Conservation (phyloP, 2,113 vertebrate species). For the Dryoscopus gambensis region DNA sequence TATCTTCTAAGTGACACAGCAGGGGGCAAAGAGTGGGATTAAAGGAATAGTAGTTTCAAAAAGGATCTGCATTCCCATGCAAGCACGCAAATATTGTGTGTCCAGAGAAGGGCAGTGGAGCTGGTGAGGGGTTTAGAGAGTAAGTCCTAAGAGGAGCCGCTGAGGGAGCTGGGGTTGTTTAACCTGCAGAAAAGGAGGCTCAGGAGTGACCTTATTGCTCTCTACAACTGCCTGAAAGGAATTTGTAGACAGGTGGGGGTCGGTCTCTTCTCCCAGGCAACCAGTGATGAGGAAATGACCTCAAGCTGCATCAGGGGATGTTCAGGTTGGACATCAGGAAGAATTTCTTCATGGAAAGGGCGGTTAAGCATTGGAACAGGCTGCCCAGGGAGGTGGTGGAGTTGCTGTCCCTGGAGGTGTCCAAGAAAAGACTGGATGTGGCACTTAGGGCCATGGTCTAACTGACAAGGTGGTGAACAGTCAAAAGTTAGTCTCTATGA, state of each 20-base stretch:
- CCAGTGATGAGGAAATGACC: neutral
- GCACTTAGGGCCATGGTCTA: neutral
- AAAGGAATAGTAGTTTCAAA: neutral
- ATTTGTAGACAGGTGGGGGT: no score
- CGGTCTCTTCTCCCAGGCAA: neutral
- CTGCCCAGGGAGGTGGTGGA: neutral
- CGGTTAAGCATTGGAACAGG: neutral
- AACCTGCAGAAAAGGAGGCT: neutral
- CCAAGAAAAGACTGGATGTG: accelerated
- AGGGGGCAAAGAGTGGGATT: neutral
- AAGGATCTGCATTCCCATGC: neutral
- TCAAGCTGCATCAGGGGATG: neutral
- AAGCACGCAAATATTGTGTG: neutral
- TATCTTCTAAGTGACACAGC: neutral
- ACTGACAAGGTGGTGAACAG: no score
- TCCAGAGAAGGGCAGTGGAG: accelerated
- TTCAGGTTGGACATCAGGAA: neutral
- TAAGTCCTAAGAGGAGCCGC: neutral
- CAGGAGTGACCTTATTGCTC: no score
- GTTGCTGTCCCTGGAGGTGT: neutral
- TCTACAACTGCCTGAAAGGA: neutral
- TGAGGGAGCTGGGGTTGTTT: neutral
- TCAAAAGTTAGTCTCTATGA: neutral
- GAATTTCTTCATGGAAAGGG: neutral
- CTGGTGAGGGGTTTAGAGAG: neutral